Evolutionary conservation across 2,888 invertebrate species (phyloP).

Genomic region (Aspidiotus rigidus): DNA sequence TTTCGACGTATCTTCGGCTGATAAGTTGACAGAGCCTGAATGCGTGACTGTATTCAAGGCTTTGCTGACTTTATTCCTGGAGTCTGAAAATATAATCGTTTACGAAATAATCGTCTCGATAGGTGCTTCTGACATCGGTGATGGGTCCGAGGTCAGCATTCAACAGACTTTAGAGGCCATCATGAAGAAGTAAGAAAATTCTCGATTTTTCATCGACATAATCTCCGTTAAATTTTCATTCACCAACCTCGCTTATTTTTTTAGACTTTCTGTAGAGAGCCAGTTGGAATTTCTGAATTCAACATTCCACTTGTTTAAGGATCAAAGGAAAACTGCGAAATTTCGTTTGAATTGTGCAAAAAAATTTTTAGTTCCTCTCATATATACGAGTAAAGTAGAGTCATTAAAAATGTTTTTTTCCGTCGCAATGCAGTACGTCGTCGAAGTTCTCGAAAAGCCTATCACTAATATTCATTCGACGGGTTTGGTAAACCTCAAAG

Average conservation of each 20-base stretch:
- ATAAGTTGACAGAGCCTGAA: neutral
- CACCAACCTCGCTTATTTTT: neutral
- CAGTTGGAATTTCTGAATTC: neutral
- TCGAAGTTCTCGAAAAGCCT: too few species aligned
- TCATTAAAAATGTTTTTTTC: neutral
- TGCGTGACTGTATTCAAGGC: slow-evolving; percentile 1
- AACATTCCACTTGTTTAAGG: slow-evolving; percentile 11
- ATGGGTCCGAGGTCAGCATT: neutral
- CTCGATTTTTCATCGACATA: too few species aligned
- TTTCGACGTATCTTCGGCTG: neutral
- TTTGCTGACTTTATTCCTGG: neutral
- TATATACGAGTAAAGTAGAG: neutral
- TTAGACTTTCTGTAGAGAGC: neutral
- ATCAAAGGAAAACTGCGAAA: neutral
- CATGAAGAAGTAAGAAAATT: slow-evolving; percentile 5
- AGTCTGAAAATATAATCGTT: slow-evolving; percentile 3
- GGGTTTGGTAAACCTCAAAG: neutral
- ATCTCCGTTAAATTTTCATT: too few species aligned
- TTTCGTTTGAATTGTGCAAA: neutral
- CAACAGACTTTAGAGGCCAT: neutral
- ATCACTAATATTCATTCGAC: too few species aligned
- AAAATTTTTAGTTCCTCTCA: slow-evolving; percentile 10
- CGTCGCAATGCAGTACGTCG: too few species aligned
- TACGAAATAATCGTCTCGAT: slow-evolving; percentile 2
- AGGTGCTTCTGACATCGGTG: neutral